Base-by-base conservation (phyloP, 2,888 invertebrate species). In the Epirrhoe tristata region DNA sequence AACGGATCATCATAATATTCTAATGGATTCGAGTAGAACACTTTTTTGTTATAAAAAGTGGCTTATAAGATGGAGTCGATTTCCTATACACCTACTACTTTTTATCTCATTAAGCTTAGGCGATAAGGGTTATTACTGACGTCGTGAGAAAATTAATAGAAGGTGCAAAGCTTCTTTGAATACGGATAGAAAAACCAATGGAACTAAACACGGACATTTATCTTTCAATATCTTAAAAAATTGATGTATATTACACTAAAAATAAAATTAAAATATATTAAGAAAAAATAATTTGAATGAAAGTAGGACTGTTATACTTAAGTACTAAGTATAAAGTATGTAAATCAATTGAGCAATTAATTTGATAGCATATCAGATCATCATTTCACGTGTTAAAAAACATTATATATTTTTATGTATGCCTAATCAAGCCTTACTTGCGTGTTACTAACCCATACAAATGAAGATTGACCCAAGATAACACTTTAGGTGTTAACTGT, bases 401-500 rank as follows among this genome's bases (percentile, higher is more conserved):
- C 63, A 63, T 63, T 63, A 63, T 53, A 43, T 31, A 39, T 67
- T 60, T n/a, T 63, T 54, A 67, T 54, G 53, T 63, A 63, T 53
- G 50, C 62, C 58, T 62, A 58, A 67, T 67, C 62, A 67, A 59
- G 62, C 60, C 60, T 61, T 34, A 54, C 54, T 71, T 58, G 58
- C 75, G 74, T 76, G 71, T 67, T 62, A 58, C 57, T 73, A 71
- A 67, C 69, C 75, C 72, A 73, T 72, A 74, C 69, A 76, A 76
- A 78, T 80, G 36, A 58, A 81, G 77, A 80, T 79, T 70, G 77
- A 71, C 72, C 77, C 72, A 59, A 73, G 77, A 80, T 80, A 80
- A 77, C 75, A 74, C 71, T 71, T 75, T 66, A 68, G 71, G 77
- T 77, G 81, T 76, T 80, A 80, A 80, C 54, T 69, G 60, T 70